Evolutionary conservation across 37 sponge, comb jelly and placozoan species (phyloP), one percentile per base, ranked within the genome.

Genomic region (Haliclona indistincta): DNA sequence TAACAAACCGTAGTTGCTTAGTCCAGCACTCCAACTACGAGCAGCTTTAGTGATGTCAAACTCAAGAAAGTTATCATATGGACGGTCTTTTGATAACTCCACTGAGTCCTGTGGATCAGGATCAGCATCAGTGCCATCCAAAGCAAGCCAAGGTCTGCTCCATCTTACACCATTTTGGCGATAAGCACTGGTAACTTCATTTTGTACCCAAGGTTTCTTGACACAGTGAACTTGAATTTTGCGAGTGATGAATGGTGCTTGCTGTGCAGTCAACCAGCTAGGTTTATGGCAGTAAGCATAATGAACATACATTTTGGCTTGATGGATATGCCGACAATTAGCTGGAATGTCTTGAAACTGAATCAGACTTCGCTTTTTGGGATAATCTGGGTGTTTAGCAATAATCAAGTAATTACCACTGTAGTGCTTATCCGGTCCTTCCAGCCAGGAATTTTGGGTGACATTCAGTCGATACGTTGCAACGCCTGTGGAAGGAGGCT

Each of bases 91-190:
- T 43, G 28, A 63, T 4, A 75, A 43, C 4, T 63, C 63, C 34
- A 43, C 44, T 23, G 32, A 26, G 13, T 43, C 76, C 11, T 34
- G 33, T 0, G 39, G 26, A 23, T 61, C 13, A 0, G 15, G n/a
- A 8, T 62, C 45, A 43, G 76, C 76, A 75, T 75, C 76, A 10
- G 35, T 61, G 43, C 64, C 76, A 75, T 75, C 63, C 44, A 75
- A 25, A 7, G 45, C 76, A 15, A 75, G 76, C 8, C 51, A 75
- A 17, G 44, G 64, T 19, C 43, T 30, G 28, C 42, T 20, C 76
- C 76, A 75, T 32, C 23, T 20, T 17, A 41, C 51, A 4, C 63
- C 44, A 41, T 32, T 61, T 13, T 56, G 43, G 40, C 76, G 63
- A 33, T 61, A 38, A 20, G 63, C 29, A 20, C 41, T 39, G 15